Evolutionary conservation across 1,140 invertebrate species (phyloP).

Genomic region (Scylla paramamosain): DNA sequence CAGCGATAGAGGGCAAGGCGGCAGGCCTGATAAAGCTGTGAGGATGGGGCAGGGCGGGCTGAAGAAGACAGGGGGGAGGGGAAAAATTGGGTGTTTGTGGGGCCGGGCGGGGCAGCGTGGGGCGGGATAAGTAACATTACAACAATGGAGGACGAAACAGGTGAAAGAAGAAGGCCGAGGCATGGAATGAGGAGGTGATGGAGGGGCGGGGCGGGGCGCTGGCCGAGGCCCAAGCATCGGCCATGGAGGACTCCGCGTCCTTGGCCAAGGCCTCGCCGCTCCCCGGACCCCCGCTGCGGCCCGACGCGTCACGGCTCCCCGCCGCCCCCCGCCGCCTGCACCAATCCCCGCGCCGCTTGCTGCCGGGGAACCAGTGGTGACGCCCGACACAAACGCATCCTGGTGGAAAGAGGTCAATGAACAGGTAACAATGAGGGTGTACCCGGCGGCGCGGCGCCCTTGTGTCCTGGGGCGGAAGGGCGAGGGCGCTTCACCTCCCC

Average conservation of each 20-base stretch:
- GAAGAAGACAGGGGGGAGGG: no score
- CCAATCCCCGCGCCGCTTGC: slow-evolving; percentile 50
- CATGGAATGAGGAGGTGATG: neutral
- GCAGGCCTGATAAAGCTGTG: neutral
- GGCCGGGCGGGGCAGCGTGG: neutral
- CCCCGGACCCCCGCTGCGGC: slow-evolving; percentile 32
- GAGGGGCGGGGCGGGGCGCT: slow-evolving; percentile 42
- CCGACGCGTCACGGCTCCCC: slow-evolving; percentile 40
- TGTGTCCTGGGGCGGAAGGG: slow-evolving; percentile 47
- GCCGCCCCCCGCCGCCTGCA: slow-evolving; percentile 37
- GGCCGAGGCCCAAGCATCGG: slow-evolving; percentile 47
- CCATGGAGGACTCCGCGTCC: slow-evolving; percentile 71
- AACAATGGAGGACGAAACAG: no score
- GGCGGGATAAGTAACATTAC: neutral
- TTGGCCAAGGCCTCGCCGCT: slow-evolving; percentile 68
- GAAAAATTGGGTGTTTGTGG: neutral
- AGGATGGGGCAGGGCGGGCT: neutral
- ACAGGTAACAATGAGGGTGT: slow-evolving; percentile 64
- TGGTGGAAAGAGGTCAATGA: slow-evolving; percentile 61
- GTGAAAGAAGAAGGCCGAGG: no score
- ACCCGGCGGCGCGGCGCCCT: slow-evolving; percentile 47
- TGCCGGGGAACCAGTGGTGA: slow-evolving; percentile 28
- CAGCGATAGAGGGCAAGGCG: neutral
- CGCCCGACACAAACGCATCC: slow-evolving; percentile 41
- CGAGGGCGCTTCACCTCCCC: neutral